These are phyloP conservation scores for Hybognathus amarus DNA, from an alignment of 2,797 vertebrate species.

Conservation along the genomic window DNA sequence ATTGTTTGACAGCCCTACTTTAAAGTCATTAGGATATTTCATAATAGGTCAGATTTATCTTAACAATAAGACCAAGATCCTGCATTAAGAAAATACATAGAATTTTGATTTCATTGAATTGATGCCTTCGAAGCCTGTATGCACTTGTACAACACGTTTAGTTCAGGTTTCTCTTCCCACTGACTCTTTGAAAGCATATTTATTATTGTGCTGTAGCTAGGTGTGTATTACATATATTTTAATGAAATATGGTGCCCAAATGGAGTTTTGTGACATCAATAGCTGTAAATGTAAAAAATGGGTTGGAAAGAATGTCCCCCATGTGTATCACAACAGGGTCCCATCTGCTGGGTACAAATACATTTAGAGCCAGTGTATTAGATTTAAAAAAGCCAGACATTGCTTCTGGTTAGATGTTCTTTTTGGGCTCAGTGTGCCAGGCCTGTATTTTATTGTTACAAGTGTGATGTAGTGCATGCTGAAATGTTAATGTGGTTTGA, in stretches of 20 bases:
- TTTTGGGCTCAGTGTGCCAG: constrained; percentile 22
- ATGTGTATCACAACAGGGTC: constrained; percentile 36
- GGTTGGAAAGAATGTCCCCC: constrained; percentile 29
- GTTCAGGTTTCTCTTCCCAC: constrained; percentile 23
- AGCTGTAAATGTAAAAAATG: constrained; percentile 34
- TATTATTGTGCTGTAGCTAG: constrained; percentile 31
- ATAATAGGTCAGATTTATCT: background rate
- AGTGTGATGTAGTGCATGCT: constrained; percentile 15
- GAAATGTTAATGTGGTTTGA: constrained; percentile 42
- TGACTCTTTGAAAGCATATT: constrained; percentile 41
- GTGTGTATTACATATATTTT: constrained; percentile 27
- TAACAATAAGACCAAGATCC: background rate
- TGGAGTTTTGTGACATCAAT: constrained; percentile 32
- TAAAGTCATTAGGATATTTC: background rate
- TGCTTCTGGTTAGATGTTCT: constrained; percentile 40
- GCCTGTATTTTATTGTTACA: constrained; percentile 33
- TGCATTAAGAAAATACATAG: background rate
- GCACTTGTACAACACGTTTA: background rate
- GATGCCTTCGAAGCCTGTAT: background rate
- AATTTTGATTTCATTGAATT: background rate
- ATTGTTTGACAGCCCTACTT: too few species aligned
- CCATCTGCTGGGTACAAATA: constrained; percentile 34
- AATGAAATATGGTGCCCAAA: constrained; percentile 30
- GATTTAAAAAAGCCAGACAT: constrained; percentile 41
- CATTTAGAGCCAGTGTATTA: constrained; percentile 45